Conservation (phyloP, 2,888 invertebrate species). For the Coronaproctus castanopsis region DNA sequence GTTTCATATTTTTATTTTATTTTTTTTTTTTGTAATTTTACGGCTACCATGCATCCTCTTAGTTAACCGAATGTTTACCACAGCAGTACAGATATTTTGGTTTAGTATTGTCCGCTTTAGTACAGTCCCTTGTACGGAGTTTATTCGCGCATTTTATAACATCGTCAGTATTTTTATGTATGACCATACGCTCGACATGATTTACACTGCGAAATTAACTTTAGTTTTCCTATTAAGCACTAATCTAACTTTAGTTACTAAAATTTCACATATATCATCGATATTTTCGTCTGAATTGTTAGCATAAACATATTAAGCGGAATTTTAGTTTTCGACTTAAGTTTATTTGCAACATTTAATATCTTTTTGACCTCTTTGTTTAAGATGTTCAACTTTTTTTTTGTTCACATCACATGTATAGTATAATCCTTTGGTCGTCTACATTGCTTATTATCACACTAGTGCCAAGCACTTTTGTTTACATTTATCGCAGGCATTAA, state of each 20-base stretch:
- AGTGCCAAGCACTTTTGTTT: no score
- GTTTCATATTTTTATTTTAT: background rate
- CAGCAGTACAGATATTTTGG: background rate
- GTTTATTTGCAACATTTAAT: background rate
- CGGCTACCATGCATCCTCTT: no score
- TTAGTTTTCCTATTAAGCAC: background rate
- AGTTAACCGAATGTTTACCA: no score
- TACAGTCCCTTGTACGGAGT: background rate
- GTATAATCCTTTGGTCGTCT: no score
- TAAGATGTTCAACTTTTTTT: background rate
- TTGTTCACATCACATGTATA: no score
- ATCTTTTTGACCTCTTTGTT: background rate
- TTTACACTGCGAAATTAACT: background rate
- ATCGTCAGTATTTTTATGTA: background rate
- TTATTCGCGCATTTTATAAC: background rate
- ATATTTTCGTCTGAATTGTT: background rate
- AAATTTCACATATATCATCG: background rate
- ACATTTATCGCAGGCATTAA: no score
- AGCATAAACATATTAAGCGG: background rate
- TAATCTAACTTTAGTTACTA: background rate
- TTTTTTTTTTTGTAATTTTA: background rate
- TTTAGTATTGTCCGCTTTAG: background rate
- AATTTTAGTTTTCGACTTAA: background rate
- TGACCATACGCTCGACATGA: background rate
- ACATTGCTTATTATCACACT: no score